Percentiles rank a stretch among this genome's conserved stretches.
These are phyloP conservation scores for Numenius phaeopus DNA, from an alignment of 2,797 vertebrate genomes.

Conservation along the genomic window DNA sequence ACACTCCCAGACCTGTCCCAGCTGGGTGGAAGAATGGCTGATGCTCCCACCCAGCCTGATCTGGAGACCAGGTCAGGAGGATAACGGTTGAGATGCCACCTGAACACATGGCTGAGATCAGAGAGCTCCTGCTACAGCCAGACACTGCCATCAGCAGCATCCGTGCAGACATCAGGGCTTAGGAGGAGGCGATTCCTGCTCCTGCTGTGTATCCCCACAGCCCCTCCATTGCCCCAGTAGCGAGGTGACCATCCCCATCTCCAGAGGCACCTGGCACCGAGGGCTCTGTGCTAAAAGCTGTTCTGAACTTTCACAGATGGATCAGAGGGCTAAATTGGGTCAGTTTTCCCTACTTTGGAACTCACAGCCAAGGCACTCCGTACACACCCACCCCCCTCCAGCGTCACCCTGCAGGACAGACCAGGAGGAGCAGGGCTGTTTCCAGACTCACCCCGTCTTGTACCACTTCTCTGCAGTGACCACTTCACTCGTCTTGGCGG, in stretches of 20 bases:
- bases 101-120: not conserved
- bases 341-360: not conserved
- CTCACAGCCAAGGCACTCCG: not conserved
- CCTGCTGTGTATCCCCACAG: not conserved
- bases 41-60: not conserved
- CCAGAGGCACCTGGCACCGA: not conserved
- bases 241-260: not conserved
- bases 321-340: not conserved
- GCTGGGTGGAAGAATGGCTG: not conserved
- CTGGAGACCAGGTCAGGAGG: not conserved
- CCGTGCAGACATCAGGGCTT: not conserved
- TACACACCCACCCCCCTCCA: not conserved
- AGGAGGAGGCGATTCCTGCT: not conserved
- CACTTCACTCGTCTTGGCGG: slow-evolving; percentile 82
- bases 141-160: not conserved
- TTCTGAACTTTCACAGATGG: not conserved
- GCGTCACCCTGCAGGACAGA: not conserved
- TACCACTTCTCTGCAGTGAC: slow-evolving; percentile 89
- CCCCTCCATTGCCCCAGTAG: not conserved
- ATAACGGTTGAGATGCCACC: not conserved
- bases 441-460: slow-evolving; percentile 90
- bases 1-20: not conserved
- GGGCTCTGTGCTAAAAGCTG: not conserved
- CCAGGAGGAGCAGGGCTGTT: not conserved
- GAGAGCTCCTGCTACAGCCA: not conserved